Base-by-base conservation (phyloP, 2,113 vertebrate genomes). In the Brachyhypopomus occidentalis region DNA sequence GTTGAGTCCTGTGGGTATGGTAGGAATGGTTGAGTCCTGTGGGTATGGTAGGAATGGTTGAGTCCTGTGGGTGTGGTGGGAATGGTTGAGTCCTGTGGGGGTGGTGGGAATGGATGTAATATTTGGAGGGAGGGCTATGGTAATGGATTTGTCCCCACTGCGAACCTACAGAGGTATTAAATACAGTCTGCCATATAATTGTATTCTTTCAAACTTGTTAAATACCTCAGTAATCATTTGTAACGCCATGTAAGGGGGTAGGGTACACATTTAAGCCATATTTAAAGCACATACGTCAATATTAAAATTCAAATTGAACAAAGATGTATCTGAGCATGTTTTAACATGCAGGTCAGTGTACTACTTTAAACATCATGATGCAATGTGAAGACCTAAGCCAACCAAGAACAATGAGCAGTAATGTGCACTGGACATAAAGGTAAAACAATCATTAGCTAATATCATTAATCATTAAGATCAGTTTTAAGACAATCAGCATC, bases 401-500 rank as follows among this genome's bases (percentile, higher is more conserved):
- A 84, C 78, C 78, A 88, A 79, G 84, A 87, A 87, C 72, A 83
- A 77, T 67, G 78, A n/a, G 38, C 83, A 83, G 71, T 86, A 89
- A 89, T 90, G 41, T 58, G 73, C 81, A 70, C 79, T 88, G 83
- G 72, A 86, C 80, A 79, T 84, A 88, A 80, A 81, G 88, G 78
- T 19, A 79, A 52, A 75, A 85, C 87, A 86, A 84, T 85, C 75
- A 91, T 91, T 90, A 90, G 86, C 87, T 86, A 72, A 84, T 86
- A 86, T 90, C 86, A 92, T 92, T 92, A 91, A 86, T 90, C 86
- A 92, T 92, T 92, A 91, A 25, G 78, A 62, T 4, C 17, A 22
- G 41, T 3, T 27, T 55, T 70, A 34, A 62, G 38, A 2, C 69
- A n/a, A 30, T 72, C 60, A 84, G 30, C 59, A 75, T 60, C 17